Conservation (phyloP, 92 coral and sea anemone genomes). For the Palythoa caribaeorum region DNA sequence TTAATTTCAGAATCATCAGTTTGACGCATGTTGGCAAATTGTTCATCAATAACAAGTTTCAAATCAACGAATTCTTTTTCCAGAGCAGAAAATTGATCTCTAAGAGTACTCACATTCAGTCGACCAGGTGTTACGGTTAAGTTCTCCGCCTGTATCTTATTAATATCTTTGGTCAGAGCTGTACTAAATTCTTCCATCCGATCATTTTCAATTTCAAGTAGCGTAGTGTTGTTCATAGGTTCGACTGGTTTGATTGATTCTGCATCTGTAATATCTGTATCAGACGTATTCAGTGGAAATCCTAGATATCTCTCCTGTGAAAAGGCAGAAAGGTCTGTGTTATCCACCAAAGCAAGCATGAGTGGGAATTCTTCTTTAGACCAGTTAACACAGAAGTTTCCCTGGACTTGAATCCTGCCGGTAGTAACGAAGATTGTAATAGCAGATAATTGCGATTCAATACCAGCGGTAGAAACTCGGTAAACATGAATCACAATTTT, state of each 20-base stretch:
- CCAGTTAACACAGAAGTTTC: conserved; percentile 14
- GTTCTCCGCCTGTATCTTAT: not conserved
- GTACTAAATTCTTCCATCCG: not conserved
- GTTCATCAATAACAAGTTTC: not conserved
- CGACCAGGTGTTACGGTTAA: not conserved
- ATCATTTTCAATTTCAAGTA: not conserved
- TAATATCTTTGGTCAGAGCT: not conserved
- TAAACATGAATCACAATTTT: conserved; percentile 19
- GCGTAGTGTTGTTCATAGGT: not conserved
- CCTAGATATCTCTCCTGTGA: not conserved
- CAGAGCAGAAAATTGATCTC: not conserved
- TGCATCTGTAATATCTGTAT: not conserved
- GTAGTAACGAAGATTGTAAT: not conserved
- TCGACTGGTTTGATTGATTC: not conserved
- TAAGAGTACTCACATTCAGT: not conserved
- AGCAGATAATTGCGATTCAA: not conserved
- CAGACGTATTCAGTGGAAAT: not conserved
- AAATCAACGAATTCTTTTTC: not conserved
- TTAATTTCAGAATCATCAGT: not conserved
- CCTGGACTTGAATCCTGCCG: conserved; percentile 10
- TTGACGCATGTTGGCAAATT: not conserved
- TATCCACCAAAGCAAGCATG: not conserved
- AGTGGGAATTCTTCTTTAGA: not conserved
- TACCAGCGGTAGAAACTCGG: not conserved
- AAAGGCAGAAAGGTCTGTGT: not conserved